Evolutionary conservation across 2,797 vertebrate genomes (phyloP).

Genomic region (Macropodus opercularis): DNA sequence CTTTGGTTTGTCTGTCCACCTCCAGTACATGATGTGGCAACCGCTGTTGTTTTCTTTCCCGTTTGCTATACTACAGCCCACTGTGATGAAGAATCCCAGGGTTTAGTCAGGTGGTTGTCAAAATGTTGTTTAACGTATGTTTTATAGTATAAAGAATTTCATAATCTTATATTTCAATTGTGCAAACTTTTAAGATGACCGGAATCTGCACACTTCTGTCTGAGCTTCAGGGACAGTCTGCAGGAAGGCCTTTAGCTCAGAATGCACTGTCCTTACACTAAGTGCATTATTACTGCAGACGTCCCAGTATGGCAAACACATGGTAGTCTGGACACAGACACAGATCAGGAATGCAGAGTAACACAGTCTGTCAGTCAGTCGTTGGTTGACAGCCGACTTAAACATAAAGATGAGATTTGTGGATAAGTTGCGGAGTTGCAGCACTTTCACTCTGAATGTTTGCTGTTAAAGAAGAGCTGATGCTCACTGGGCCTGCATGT

Average conservation of each 20-base stretch:
- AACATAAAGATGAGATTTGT: slow-evolving; percentile 29
- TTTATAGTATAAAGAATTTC: slow-evolving; percentile 7
- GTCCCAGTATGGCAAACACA: slow-evolving; percentile 36
- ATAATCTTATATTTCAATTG: slow-evolving; percentile 18
- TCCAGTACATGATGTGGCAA: slow-evolving; percentile 29
- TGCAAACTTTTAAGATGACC: slow-evolving; percentile 25
- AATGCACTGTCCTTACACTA: slow-evolving; percentile 51
- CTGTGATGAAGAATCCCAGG: background rate
- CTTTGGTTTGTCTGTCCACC: slow-evolving; percentile 21
- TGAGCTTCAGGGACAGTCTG: slow-evolving; percentile 44
- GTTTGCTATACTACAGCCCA: slow-evolving; percentile 4
- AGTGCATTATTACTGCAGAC: slow-evolving; percentile 68
- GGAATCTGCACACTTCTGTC: slow-evolving; percentile 29
- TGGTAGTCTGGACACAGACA: slow-evolving; percentile 11
- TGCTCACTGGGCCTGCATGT: slow-evolving; percentile 66
- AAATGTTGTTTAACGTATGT: background rate
- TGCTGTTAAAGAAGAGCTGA: slow-evolving; percentile 37
- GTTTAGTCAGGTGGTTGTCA: background rate
- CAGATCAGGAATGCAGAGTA: slow-evolving; percentile 13
- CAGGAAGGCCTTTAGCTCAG: slow-evolving; percentile 17
- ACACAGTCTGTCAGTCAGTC: slow-evolving; percentile 8
- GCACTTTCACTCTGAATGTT: slow-evolving; percentile 68
- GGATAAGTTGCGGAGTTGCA: slow-evolving; percentile 33
- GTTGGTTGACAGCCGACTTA: slow-evolving; percentile 37
- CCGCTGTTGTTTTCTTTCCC: slow-evolving; percentile 24